Evolutionary conservation across 23 tunicate species (phyloP), one percentile per base, ranked within the genome.

Genomic region (Phallusia fumigata): DNA sequence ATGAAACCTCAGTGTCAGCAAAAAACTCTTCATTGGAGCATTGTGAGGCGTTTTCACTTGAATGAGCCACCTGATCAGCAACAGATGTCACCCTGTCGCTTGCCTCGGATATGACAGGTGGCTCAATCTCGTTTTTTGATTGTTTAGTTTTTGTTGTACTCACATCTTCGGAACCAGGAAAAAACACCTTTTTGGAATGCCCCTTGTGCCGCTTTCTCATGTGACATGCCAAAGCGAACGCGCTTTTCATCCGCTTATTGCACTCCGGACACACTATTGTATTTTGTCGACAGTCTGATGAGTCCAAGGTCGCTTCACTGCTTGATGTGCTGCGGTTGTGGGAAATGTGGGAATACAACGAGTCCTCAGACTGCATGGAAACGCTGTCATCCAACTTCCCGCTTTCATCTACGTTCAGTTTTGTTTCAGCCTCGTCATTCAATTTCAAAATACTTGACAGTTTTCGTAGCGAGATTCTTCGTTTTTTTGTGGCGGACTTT

Each of bases 191-290:
- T 31, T 84, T 85, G 36, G 89, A 76, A 35, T 81, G 78, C 5
- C 78, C 84, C 80, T 90, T 90, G 76, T 90, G 95, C 49, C 83
- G 81, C 58, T 84, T 84, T 33, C 95, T 73, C 95, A 90, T 90
- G 88, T 90, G 95, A 64, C 95, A 90, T 16, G 89, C 76, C 10
- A 90, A 82, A 5, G 95, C 89, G 44, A 90, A 90, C 8, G 79
- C 86, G 28, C 65, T 50, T 45, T 75, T 32, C 86, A 90, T 81
- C 19, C 58, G 64, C 31, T 77, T 80, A 0, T 65, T 65, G 45
- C 95, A 90, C 31, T 79, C 82, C 8, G 88, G 79, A 49, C 95
- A 90, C 15, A 53, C 44, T 16, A 87, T 65, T 35, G 11, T 28
- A 0, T 19, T 1, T 8, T 5, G 10, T 18, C 36, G 28, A 15